phyloP scores from a whole-genome alignment of 2,888 invertebrate species.

The Vesta saturnalis region DNA sequence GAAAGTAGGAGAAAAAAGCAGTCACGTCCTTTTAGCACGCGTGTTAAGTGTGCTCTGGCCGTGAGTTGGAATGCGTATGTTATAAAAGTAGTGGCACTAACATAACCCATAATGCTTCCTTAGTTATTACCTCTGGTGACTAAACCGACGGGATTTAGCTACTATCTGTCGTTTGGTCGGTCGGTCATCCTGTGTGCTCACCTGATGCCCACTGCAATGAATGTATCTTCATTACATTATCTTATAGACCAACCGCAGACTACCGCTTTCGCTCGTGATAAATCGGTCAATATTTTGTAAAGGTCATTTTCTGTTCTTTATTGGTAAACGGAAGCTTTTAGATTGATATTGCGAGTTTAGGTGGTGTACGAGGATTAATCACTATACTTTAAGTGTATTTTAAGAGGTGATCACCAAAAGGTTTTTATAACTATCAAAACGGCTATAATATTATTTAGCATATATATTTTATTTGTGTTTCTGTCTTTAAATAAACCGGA shows the following conservation, averaged over 20 bases:
- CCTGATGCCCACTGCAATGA: constrained; percentile 35
- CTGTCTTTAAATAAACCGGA: too few species aligned
- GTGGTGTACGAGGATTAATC: too few species aligned
- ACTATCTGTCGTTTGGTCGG: constrained; percentile 37
- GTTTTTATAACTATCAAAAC: too few species aligned
- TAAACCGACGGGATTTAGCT: constrained; percentile 31
- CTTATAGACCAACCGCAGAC: constrained; percentile 30
- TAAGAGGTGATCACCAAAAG: too few species aligned
- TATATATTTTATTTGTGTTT: too few species aligned
- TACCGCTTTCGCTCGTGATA: constrained; percentile 27
- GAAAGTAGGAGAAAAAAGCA: constrained; percentile 38
- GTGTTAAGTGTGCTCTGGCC: constrained; percentile 51
- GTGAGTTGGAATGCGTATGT: constrained; percentile 48
- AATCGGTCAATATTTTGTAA: background rate
- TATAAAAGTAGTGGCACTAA: background rate
- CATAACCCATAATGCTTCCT: background rate
- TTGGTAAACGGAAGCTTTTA: too few species aligned
- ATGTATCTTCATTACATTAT: constrained; percentile 36
- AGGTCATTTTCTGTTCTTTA: too few species aligned
- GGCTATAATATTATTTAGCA: too few species aligned
- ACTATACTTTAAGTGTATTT: too few species aligned
- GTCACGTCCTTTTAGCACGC: constrained; percentile 53
- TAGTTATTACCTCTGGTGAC: constrained; percentile 5
- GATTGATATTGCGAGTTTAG: too few species aligned
- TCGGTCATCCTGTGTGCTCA: background rate